Evolutionary conservation across 2,113 vertebrate species (phyloP).

Genomic region (Tenrec ecaudatus): DNA sequence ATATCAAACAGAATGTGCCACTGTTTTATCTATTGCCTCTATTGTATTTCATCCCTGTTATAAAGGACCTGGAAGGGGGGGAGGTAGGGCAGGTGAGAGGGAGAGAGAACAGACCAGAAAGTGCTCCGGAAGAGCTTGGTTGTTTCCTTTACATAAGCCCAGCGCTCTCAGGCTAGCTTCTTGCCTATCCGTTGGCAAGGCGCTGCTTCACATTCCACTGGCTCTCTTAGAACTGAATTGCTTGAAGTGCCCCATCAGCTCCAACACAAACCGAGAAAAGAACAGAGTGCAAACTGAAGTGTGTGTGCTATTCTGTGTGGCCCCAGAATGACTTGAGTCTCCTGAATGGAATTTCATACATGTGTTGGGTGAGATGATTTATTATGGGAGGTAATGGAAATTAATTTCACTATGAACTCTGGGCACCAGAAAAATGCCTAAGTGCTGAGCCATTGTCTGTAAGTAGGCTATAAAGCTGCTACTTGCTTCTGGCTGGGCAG

Average conservation of each 20-base stretch:
- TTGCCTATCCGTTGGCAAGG: not conserved
- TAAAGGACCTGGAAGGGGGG: not conserved
- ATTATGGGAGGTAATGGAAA: constrained; percentile 76
- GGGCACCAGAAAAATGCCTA: constrained; percentile 66
- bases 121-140: not conserved
- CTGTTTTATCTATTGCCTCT: not conserved
- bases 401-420: constrained; percentile 77
- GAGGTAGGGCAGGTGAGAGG: not conserved
- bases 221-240: not conserved
- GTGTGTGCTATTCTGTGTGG: constrained; percentile 1
- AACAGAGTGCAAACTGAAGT: constrained; percentile 47
- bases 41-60: not conserved
- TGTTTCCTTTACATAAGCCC: not conserved
- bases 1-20: not conserved
- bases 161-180: not conserved
- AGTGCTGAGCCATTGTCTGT: constrained; percentile 73
- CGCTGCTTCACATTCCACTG: constrained; percentile 17
- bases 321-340: constrained; percentile 64
- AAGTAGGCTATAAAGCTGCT: constrained; percentile 66
- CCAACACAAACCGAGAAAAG: constrained; percentile 60
- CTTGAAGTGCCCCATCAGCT: constrained; percentile 38
- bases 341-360: constrained; percentile 71
- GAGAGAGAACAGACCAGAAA: not conserved
- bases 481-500: constrained; percentile 40
- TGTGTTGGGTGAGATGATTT: constrained; percentile 72